Evolutionary conservation across 2,888 invertebrate genomes (phyloP).

Genomic region (Sycophila texana): DNA sequence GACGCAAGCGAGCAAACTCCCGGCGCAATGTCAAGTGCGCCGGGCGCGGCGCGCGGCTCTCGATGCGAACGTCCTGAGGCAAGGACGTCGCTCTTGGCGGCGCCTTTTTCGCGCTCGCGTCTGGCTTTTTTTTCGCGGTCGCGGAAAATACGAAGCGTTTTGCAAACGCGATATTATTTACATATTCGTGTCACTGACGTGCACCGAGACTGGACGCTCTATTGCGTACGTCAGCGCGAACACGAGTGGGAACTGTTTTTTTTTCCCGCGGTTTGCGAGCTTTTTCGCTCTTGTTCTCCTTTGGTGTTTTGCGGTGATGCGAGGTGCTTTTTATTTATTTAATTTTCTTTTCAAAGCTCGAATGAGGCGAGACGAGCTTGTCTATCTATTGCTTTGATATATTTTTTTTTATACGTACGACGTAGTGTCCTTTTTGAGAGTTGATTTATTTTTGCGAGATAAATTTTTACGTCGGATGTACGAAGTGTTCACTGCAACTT

Average conservation of each 20-base stretch:
- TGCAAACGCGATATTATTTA: constrained; percentile 8
- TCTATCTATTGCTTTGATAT: too few species aligned
- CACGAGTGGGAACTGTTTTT: too few species aligned
- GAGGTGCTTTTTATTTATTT: not conserved
- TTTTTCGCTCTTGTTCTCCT: too few species aligned
- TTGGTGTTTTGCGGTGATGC: not conserved
- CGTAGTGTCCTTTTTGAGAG: too few species aligned
- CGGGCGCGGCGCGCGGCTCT: not conserved
- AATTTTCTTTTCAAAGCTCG: not conserved
- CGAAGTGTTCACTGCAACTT: too few species aligned
- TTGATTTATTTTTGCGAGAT: too few species aligned
- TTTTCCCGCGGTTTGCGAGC: too few species aligned
- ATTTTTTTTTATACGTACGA: too few species aligned
- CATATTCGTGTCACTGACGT: constrained; percentile 16
- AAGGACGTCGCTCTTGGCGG: constrained; percentile 6
- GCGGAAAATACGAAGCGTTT: constrained; percentile 1
- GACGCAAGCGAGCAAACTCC: constrained; percentile 1
- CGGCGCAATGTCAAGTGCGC: constrained; percentile 31
- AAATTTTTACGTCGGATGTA: too few species aligned
- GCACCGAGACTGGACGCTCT: not conserved
- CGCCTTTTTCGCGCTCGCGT: not conserved
- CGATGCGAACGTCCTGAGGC: constrained; percentile 23
- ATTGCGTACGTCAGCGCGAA: too few species aligned
- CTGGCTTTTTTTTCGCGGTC: not conserved
- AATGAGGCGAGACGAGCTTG: too few species aligned